Evolutionary conservation across 2,113 vertebrate genomes (phyloP).

Genomic region (Ellobius talpinus): DNA sequence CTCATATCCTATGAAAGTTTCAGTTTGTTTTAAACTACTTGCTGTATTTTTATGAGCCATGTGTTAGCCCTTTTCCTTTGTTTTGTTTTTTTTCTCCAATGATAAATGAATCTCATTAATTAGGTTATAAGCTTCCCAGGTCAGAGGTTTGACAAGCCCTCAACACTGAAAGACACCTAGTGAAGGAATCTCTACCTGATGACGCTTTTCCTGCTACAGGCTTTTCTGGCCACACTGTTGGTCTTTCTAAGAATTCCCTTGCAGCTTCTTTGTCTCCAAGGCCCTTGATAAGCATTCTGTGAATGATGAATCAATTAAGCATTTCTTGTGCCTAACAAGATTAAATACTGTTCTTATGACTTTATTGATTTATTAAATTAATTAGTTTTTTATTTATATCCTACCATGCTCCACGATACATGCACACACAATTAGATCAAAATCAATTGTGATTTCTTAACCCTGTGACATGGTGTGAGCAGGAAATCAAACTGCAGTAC

Average conservation of each 20-base stretch:
- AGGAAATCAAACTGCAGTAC: not conserved
- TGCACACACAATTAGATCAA: not conserved
- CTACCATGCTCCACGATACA: not conserved
- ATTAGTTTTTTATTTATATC: conserved; percentile 51
- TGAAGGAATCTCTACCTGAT: not conserved
- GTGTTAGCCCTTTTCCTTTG: not conserved
- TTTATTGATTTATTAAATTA: conserved; percentile 67
- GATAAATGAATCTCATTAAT: not conserved
- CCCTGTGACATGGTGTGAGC: not conserved
- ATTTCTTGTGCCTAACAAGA: conserved; percentile 32
- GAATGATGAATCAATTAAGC: conserved; percentile 56
- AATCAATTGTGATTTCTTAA: conserved; percentile 31
- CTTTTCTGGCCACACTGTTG: not conserved
- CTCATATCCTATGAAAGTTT: not conserved
- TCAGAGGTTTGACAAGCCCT: not conserved
- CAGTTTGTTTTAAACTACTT: not conserved
- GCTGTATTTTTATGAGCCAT: not conserved
- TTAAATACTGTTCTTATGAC: conserved; percentile 53
- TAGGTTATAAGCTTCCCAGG: not conserved
- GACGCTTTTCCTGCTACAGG: not conserved
- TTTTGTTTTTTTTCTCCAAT: not conserved
- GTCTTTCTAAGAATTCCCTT: not conserved
- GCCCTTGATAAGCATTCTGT: conserved; percentile 26
- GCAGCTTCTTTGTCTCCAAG: not conserved
- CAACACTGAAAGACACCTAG: not conserved